Base-by-base conservation (phyloP, 1,140 invertebrate genomes). In the Lucilia cuprina region DNA sequence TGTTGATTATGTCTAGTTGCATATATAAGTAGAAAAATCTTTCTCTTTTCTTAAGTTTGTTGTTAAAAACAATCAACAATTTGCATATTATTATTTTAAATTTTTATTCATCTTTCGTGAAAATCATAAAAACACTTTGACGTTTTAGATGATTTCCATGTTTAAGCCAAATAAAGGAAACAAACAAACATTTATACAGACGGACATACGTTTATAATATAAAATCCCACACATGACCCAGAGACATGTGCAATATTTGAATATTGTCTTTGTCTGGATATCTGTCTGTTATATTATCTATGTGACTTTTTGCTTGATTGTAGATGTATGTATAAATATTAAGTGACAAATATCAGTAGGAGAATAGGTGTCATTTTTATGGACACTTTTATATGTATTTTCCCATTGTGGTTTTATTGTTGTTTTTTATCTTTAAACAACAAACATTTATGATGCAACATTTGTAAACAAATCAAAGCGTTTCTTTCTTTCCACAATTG, bases 71-170 rank as follows among this genome's bases (percentile, higher is more conserved):
- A 60, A n/a, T 7, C 14, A 17, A 60, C 65, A 70, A 80, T 80
- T 80, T 80, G 77, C 77, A 80, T 80, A 80, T 49, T 50, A 78
- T 78, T 78, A 50, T 80, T 80, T 80, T 80, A 50, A 80, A 80
- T 80, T 80, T 80, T 80, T 80, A 80, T 80, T 80, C 41, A 80
- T 80, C 77, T 80, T 80, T 80, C 77, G 77, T 80, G 77, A 80
- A 80, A 50, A 80, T 80, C 77, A 50, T 80, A 80, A 80, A 77
- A 80, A 41, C 47, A 21, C n/a, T 80, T 80, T 49, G 77, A 50
- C 77, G 77, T 49, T 80, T 80, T 49, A 25, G 41, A 49, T 49
- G 77, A 25, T 49, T 80, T 49, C 19, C 75, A 47, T 80, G 77
- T 80, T 50, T 70, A 8, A 21, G 77, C 3, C 35, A 50, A 47